A percentile compares a stretch with the other conserved stretches of the same genome.
Evolutionary conservation across 2,113 vertebrate genomes (phyloP).

Genomic region (Sciurus niger): DNA sequence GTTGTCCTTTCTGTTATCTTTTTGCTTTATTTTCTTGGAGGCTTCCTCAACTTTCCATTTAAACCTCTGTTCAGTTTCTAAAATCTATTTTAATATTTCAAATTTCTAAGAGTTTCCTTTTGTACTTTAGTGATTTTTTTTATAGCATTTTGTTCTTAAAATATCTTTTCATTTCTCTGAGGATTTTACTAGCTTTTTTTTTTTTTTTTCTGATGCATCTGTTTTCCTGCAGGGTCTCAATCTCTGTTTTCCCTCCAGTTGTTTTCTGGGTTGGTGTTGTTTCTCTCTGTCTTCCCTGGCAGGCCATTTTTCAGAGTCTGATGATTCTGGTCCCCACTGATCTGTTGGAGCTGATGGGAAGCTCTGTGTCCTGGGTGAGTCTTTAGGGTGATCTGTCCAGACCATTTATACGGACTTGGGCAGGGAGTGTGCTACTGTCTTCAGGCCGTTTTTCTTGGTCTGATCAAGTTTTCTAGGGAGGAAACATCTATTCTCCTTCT

Average conservation of each 20-base stretch:
- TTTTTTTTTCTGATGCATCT: background rate
- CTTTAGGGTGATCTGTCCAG: background rate
- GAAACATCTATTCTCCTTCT: background rate
- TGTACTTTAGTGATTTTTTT: background rate
- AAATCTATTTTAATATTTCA: constrained; percentile 33
- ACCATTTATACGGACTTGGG: background rate
- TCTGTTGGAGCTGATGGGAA: background rate
- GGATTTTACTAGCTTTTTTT: background rate
- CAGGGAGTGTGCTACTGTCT: background rate
- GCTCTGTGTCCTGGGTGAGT: background rate
- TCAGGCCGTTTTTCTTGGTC: background rate
- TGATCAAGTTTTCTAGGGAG: background rate
- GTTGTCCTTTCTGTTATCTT: background rate
- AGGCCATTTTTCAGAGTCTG: background rate
- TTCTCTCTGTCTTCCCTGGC: background rate
- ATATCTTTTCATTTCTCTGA: background rate
- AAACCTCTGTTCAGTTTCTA: constrained; percentile 1
- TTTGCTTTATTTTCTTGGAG: constrained; percentile 32
- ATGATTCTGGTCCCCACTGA: background rate
- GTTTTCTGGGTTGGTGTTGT: background rate
- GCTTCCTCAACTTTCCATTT: background rate
- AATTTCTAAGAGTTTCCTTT: constrained; percentile 41
- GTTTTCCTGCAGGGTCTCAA: background rate
- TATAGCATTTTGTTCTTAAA: background rate
- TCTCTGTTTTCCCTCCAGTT: background rate